These are phyloP conservation scores for Caiman crocodilus DNA, from an alignment of 2,797 vertebrate species.

Conservation along the genomic window DNA sequence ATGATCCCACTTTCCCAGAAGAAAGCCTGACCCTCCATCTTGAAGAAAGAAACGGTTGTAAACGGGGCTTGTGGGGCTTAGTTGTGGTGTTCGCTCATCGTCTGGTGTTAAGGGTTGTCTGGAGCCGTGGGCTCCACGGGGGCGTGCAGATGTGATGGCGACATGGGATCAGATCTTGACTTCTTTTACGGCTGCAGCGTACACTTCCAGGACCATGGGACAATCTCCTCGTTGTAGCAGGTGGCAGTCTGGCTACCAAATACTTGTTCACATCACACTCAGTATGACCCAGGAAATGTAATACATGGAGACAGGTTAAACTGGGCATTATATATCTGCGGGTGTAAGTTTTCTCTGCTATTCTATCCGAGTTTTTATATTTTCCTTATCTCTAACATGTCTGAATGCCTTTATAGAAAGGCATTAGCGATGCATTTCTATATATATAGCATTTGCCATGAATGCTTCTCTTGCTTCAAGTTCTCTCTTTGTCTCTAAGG, in stretches of 20 bases:
- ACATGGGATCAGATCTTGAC: not conserved
- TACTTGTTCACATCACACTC: not conserved
- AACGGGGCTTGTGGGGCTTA: conserved; percentile 20
- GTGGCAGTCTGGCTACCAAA: not conserved
- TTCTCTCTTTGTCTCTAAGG: no score
- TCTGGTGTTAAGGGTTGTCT: not conserved
- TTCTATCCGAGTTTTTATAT: rapidly evolving
- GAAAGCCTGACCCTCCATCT: not conserved
- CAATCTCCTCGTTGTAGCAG: not conserved
- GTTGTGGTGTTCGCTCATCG: rapidly evolving
- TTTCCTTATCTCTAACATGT: rapidly evolving
- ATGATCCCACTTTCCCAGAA: conserved; percentile 22
- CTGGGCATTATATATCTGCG: conserved; percentile 47
- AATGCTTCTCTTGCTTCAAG: not conserved
- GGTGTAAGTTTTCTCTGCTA: not conserved
- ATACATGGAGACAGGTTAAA: conserved; percentile 26
- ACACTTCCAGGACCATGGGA: not conserved
- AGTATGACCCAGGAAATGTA: not conserved
- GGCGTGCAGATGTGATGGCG: not conserved
- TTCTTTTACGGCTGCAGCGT: not conserved
- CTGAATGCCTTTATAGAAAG: not conserved
- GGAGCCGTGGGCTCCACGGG: rapidly evolving
- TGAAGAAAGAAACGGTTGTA: conserved; percentile 44
- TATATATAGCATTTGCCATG: conserved; percentile 8
- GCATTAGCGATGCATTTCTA: not conserved